Percentiles rank a stretch among this genome's conserved stretches.
Conservation (phyloP, 64 coral and sea anemone species). For the Stylophora pistillata region DNA sequence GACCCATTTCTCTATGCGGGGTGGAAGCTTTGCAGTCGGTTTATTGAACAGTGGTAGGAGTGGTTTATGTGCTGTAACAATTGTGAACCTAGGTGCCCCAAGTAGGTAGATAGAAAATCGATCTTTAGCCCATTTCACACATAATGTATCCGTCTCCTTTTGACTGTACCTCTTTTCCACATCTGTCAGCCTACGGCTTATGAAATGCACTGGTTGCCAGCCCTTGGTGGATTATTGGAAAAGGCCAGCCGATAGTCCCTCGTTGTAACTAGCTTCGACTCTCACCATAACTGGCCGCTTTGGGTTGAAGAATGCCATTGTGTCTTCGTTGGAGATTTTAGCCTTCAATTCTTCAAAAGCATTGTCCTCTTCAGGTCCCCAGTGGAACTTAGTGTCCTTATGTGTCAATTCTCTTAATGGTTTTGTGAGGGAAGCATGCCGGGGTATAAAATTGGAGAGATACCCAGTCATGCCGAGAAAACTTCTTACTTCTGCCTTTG, state of each 20-base stretch:
- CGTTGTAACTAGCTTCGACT: slow-evolving; percentile 54
- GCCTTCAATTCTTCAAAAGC: slow-evolving; percentile 57
- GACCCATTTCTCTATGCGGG: slow-evolving; percentile 11
- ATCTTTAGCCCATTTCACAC: slow-evolving; percentile 34
- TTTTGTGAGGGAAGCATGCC: slow-evolving; percentile 34
- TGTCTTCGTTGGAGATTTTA: slow-evolving; percentile 29
- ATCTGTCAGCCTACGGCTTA: neutral
- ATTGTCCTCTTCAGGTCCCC: slow-evolving; percentile 17
- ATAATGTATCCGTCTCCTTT: slow-evolving; percentile 38
- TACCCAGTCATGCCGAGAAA: slow-evolving; percentile 35
- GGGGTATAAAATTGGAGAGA: slow-evolving; percentile 41
- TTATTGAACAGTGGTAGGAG: slow-evolving; percentile 17
- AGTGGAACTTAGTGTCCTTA: slow-evolving; percentile 37
- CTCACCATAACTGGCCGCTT: slow-evolving; percentile 46
- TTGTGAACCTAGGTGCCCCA: slow-evolving; percentile 2
- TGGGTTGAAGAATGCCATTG: slow-evolving; percentile 59
- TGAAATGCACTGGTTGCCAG: slow-evolving; percentile 62
- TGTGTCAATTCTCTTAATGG: slow-evolving; percentile 18
- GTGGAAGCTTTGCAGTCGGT: slow-evolving; percentile 12
- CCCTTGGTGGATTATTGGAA: slow-evolving; percentile 47
- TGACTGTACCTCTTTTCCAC: slow-evolving; percentile 5
- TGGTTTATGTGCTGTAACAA: slow-evolving; percentile 29
- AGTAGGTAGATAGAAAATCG: slow-evolving; percentile 5
- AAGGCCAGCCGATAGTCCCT: slow-evolving; percentile 52
- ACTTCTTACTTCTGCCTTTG: slow-evolving; percentile 51